phyloP scores from a whole-genome alignment of 2,113 vertebrate genomes.

The Turdus rufiventris region DNA sequence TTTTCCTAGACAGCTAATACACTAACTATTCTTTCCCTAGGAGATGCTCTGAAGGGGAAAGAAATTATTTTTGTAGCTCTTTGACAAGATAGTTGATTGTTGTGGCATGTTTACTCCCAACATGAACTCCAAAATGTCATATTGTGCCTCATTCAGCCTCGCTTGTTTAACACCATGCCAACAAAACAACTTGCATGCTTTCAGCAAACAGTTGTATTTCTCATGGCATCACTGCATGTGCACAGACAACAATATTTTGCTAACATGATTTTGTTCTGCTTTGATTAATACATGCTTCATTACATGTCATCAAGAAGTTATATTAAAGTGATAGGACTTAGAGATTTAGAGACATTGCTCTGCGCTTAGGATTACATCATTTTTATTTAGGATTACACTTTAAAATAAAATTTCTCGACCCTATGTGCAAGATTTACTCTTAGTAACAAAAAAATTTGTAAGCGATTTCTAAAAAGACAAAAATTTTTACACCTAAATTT shows the following conservation, averaged over 20 bases:
- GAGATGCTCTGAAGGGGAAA: background rate
- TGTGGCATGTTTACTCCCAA: conserved; percentile 53
- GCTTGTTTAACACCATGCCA: conserved; percentile 5
- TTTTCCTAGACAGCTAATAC: conserved; percentile 3
- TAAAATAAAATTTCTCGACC: background rate
- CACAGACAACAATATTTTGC: conserved; percentile 12
- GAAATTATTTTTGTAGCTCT: conserved; percentile 20
- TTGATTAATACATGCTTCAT: background rate
- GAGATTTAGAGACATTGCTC: background rate
- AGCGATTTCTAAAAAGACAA: background rate
- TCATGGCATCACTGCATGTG: background rate
- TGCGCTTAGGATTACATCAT: background rate
- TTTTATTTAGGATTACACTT: background rate
- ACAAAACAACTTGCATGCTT: conserved; percentile 8
- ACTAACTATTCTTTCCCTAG: background rate
- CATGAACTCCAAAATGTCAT: conserved; percentile 53
- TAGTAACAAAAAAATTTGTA: background rate
- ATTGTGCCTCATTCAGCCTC: conserved; percentile 20
- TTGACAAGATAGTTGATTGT: conserved; percentile 45
- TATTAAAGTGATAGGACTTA: background rate
- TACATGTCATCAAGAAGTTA: background rate
- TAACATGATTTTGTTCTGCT: background rate
- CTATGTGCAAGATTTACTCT: background rate
- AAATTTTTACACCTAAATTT: background rate
- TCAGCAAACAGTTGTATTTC: conserved; percentile 31